Percentiles rank a stretch among this genome's conserved stretches.
Evolutionary conservation across 2,113 vertebrate species (phyloP).

Genomic region (Ovibos moschatus): DNA sequence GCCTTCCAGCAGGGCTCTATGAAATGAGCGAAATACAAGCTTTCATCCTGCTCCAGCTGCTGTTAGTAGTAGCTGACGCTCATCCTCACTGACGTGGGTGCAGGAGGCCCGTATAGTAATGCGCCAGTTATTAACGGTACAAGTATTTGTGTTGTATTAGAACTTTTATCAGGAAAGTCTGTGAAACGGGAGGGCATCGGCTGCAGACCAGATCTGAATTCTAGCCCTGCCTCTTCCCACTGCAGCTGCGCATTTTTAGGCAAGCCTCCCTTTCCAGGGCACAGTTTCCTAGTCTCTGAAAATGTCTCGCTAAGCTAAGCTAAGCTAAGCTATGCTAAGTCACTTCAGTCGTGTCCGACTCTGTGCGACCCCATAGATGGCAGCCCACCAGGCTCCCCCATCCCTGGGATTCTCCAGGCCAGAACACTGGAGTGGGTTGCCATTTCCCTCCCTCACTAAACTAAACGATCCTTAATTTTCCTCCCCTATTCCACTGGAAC

Average conservation of each 20-base stretch:
- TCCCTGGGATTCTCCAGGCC: too few species aligned
- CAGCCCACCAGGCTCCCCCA: too few species aligned
- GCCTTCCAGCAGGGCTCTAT: neutral
- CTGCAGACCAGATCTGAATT: neutral
- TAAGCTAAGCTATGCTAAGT: too few species aligned
- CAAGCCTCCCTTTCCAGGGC: neutral
- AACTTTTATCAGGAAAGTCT: neutral
- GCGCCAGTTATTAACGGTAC: neutral
- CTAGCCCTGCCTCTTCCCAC: neutral
- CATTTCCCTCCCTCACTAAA: neutral
- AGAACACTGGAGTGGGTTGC: too few species aligned
- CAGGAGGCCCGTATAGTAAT: neutral
- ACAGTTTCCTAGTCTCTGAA: neutral
- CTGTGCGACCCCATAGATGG: too few species aligned
- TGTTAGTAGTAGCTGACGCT: neutral
- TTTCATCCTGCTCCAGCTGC: neutral
- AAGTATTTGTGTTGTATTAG: neutral
- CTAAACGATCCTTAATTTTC: neutral
- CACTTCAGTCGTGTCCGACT: too few species aligned
- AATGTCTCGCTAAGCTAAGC: neutral
- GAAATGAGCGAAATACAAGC: neutral
- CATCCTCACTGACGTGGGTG: neutral
- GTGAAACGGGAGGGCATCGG: neutral
- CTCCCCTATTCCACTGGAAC: neutral
- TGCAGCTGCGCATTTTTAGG: neutral